Evolutionary conservation across 2,797 vertebrate genomes (phyloP), one percentile per base, ranked within the genome.

Genomic region (Danio choprae): DNA sequence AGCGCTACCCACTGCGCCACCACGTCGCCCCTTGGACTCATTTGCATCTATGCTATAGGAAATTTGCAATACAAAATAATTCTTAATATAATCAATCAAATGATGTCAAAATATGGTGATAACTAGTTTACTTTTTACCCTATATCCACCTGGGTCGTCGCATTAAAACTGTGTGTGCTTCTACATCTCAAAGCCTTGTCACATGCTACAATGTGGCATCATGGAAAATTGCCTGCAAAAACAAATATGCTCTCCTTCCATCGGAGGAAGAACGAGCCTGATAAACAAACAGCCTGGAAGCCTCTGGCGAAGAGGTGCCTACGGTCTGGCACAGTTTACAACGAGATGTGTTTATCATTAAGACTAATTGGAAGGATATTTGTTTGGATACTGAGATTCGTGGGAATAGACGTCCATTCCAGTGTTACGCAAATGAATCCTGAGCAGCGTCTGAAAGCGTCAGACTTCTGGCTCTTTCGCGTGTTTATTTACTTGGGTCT

Each of bases 321-420:
- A 73, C 50, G 13, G 69, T 65, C 79, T 80, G 70, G 71, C 60
- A 62, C 18, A 62, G 75, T 79, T 69, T 53, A 40, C 22, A 36
- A n/a, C 36, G 36, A 20, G 44, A 40, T 73, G 50, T 82, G 68
- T 68, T 67, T 74, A 43, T 53, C 60, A 65, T 58, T 77, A 46
- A 77, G 62, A 74, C 46, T 68, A 68, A 74, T 70, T 60, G 46
- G 64, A 63, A 70, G 38, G 20, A 29, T 29, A 60, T 65, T 60
- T 60, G 43, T 77, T 74, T 62, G 7, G 41, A 74, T 69, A 67
- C 41, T 18, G 18, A 64, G 77, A 60, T 68, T 79, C 78, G 20
- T 81, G 78, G 80, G 81, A 83, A 81, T 22, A 22, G 59, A 79
- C 11, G 38, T 78, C 29, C 18, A 58, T 74, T 44, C 55, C 41